Evolutionary conservation across 2,888 invertebrate genomes (phyloP).

Genomic region (Polydrusus tereticollis): DNA sequence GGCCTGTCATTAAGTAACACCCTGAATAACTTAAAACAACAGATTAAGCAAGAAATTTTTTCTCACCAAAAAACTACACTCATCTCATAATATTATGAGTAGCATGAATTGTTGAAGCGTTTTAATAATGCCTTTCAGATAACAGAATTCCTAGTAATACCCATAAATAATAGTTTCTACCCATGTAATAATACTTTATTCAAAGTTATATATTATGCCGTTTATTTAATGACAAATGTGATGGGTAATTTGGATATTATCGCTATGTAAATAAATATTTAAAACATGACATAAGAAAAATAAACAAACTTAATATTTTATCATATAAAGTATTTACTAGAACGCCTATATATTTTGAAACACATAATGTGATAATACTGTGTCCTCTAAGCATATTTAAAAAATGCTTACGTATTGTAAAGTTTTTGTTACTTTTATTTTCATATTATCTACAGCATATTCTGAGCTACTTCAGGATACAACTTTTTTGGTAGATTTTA

Average conservation of each 20-base stretch:
- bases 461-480: not conserved
- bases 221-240: not conserved
- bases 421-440: not conserved
- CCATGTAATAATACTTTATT: not conserved
- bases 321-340: too few species aligned
- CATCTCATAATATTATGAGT: too few species aligned
- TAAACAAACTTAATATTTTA: not conserved
- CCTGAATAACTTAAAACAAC: too few species aligned
- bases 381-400: not conserved
- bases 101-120: not conserved
- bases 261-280: not conserved
- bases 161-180: not conserved
- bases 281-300: too few species aligned
- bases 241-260: not conserved
- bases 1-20: too few species aligned
- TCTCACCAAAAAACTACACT: too few species aligned
- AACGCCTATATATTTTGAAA: not conserved
- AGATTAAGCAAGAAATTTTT: too few species aligned
- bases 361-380: too few species aligned
- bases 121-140: not conserved
- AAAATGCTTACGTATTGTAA: not conserved
- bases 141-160: too few species aligned
- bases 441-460: not conserved
- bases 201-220: not conserved
- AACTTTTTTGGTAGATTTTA: not conserved